Base-by-base conservation (phyloP, 2,888 invertebrate species). In the Oscheius myriophilus region DNA sequence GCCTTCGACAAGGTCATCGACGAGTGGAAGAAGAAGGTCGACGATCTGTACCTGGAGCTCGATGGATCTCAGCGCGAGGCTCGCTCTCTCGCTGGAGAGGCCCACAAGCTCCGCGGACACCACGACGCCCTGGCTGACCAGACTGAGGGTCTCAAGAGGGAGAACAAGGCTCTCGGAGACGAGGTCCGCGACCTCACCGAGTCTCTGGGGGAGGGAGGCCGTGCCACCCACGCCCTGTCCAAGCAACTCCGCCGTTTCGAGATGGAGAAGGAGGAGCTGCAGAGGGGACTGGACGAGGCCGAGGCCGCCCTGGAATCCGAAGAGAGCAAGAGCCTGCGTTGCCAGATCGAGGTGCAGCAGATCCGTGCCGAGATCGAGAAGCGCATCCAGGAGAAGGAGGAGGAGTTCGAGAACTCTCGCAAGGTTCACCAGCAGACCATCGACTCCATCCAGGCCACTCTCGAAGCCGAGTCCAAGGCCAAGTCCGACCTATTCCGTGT, bases 291-390 rank as follows among this genome's bases (percentile, higher is more conserved):
- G 57, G 82, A 98, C 89, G 98, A 98, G 69, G 78, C 78, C 84
- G 98, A 98, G 89, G 92, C 96, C 75, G 96, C 97, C 83, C 92
- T 98, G 82, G 97, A 98, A 91, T 96, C 97, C 89, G 98, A 98
- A 89, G 98, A 98, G 90, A 96, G 96, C 92, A 98, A 87, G 79
- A 82, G 86, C 61, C 73, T 76, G 52, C 63, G 76, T 11, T 80
- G 76, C 73, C 73, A 73, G 90, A 92, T 97, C 84, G 97, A 99
- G 90, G 91, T 98, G 88, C 94, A 95, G 86, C 95, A 96, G 90
- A 96, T 98, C 87, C 93, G 98, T 88, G 95, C 96, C 90, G 97
- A 98, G 90, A 97, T 98, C 89, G 98, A 98, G 90, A 93, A 96
- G 88, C 93, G 97, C 87, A 94, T 98, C 90, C 96, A 96, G 89